A percentile compares a stretch with the other conserved stretches of the same genome.
Evolutionary conservation across 2,888 invertebrate genomes (phyloP).

Genomic region (Chymomyza caudatula): DNA sequence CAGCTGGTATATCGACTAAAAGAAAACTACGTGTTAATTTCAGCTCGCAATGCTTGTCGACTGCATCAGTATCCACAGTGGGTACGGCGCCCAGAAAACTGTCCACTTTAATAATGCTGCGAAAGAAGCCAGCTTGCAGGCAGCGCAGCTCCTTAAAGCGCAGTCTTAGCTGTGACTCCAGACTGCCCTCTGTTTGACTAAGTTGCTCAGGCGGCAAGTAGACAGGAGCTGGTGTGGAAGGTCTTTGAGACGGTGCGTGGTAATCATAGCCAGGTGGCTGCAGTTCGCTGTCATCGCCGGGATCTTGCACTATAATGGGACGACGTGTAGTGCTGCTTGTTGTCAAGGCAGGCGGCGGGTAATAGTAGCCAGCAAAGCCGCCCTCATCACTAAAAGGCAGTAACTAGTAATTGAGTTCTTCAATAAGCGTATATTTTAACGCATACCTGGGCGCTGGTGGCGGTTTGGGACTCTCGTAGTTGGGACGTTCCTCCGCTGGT

Average conservation of each 20-base stretch:
- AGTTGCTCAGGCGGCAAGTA: conserved; percentile 65
- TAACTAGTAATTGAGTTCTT: neutral
- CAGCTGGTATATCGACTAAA: conserved; percentile 78
- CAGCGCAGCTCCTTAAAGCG: conserved; percentile 76
- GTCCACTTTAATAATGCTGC: conserved; percentile 76
- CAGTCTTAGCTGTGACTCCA: conserved; percentile 57
- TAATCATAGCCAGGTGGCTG: conserved; percentile 65
- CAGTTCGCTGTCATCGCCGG: conserved; percentile 37
- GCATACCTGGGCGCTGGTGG: conserved; percentile 45
- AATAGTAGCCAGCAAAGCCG: conserved; percentile 54
- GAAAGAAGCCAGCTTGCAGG: conserved; percentile 74
- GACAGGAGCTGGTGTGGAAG: conserved; percentile 60
- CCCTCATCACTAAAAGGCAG: conserved; percentile 41
- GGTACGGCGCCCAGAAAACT: conserved; percentile 74
- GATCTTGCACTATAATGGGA: conserved; percentile 69
- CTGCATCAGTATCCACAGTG: conserved; percentile 75
- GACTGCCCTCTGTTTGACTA: conserved; percentile 24
- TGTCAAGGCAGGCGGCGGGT: conserved; percentile 43
- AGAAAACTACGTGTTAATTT: conserved; percentile 73
- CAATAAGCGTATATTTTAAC: neutral
- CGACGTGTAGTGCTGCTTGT: conserved; percentile 40
- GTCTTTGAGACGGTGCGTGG: conserved; percentile 49
- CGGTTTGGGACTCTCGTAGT: conserved; percentile 65
- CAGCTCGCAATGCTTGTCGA: conserved; percentile 68
- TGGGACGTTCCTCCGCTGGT: conserved; percentile 58